Conservation (phyloP, 2,888 invertebrate genomes). For the Chromoteleia sp. region DNA sequence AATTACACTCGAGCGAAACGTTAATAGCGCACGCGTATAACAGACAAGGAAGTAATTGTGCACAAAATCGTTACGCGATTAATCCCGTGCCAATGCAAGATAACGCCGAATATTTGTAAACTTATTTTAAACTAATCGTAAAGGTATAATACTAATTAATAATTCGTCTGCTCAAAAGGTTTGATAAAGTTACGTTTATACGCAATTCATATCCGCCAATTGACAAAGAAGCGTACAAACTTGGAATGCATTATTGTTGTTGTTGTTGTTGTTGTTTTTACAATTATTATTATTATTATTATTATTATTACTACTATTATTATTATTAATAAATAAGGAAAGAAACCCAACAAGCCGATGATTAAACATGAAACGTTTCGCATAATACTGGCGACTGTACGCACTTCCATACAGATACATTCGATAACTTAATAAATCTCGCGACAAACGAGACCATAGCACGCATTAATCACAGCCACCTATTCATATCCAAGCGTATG, state of each 20-base stretch:
- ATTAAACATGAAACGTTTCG: slow-evolving; percentile 45
- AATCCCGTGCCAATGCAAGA: slow-evolving; percentile 10
- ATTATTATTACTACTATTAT: too few relatives aligned
- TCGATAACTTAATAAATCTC: slow-evolving; percentile 66
- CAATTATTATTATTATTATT: too few relatives aligned
- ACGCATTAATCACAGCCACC: slow-evolving; percentile 82
- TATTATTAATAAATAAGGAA: too few relatives aligned
- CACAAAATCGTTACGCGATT: slow-evolving; percentile 32
- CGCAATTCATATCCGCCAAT: not conserved
- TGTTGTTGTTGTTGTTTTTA: too few relatives aligned
- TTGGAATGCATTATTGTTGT: too few relatives aligned
- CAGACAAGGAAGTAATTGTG: slow-evolving; percentile 52
- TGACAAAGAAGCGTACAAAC: not conserved
- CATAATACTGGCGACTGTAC: slow-evolving; percentile 37
- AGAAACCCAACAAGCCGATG: not conserved
- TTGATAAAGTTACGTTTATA: not conserved
- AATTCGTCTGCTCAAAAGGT: not conserved
- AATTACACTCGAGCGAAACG: slow-evolving; percentile 16
- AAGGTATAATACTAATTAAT: not conserved
- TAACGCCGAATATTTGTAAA: too few relatives aligned
- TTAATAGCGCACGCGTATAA: slow-evolving; percentile 36
- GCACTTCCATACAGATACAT: slow-evolving; percentile 57
- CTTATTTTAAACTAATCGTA: too few relatives aligned
- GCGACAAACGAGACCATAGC: slow-evolving; percentile 72
- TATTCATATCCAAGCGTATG: slow-evolving; percentile 76